Conservation (phyloP, 1,140 invertebrate species). For the Atta texana region DNA sequence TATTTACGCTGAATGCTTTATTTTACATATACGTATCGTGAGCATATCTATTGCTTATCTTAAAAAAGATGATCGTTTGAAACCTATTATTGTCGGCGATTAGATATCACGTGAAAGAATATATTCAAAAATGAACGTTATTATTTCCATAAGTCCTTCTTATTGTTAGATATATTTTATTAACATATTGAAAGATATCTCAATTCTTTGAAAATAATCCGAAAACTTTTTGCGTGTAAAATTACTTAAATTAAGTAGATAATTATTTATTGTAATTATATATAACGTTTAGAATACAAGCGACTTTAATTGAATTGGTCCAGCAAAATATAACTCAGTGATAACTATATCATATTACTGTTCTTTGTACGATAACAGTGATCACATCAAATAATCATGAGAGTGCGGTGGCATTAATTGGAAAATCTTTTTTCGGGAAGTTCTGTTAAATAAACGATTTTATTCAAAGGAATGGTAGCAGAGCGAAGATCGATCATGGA, state of each 20-base stretch:
- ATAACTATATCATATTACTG: conserved; percentile 21
- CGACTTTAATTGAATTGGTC: background rate
- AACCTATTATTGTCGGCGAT: background rate
- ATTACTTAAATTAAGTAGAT: background rate
- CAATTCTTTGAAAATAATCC: background rate
- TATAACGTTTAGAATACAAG: background rate
- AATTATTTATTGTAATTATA: conserved; percentile 13
- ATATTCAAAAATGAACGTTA: background rate
- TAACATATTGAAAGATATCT: background rate
- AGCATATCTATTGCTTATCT: background rate
- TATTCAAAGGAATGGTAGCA: background rate
- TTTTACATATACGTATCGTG: background rate
- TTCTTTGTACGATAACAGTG: background rate
- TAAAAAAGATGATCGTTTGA: background rate
- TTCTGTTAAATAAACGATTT: background rate
- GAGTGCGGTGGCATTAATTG: background rate
- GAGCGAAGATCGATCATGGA: conserved; percentile 36
- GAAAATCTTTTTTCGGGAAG: background rate
- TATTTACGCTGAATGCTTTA: background rate
- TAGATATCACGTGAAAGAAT: background rate
- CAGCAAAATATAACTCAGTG: background rate
- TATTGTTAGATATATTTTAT: background rate
- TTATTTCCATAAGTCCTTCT: background rate
- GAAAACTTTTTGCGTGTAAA: background rate
- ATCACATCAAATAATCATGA: background rate